Conservation (phyloP, 2,888 invertebrate genomes). For the Andrena camellia region DNA sequence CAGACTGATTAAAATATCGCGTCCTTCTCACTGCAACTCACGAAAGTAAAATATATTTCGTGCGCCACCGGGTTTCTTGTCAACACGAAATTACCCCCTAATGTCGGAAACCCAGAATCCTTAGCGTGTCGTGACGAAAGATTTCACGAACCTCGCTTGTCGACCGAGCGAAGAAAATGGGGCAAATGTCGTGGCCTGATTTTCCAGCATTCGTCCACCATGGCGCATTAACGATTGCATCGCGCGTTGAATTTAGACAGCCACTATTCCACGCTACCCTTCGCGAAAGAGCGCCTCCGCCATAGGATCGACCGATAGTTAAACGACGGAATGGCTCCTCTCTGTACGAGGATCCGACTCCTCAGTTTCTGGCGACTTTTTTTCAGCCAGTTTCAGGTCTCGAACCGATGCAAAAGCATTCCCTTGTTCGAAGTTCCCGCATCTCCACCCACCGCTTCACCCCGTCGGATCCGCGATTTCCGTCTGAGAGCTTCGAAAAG, state of each 20-base stretch:
- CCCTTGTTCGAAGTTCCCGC: slow-evolving; percentile 82
- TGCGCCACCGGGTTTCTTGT: slow-evolving; percentile 11
- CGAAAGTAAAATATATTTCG: slow-evolving; percentile 33
- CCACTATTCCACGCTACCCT: background rate
- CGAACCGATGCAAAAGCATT: slow-evolving; percentile 84
- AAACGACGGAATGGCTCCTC: slow-evolving; percentile 24
- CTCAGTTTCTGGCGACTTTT: slow-evolving; percentile 61
- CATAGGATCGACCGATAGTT: slow-evolving; percentile 43
- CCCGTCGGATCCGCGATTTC: slow-evolving; percentile 66
- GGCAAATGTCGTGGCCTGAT: background rate
- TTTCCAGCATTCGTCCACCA: background rate
- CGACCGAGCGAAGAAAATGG: slow-evolving; percentile 19
- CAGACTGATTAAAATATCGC: slow-evolving; percentile 33
- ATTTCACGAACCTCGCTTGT: slow-evolving; percentile 16
- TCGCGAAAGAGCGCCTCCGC: slow-evolving; percentile 17
- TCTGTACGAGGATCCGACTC: slow-evolving; percentile 39
- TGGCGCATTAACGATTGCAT: background rate
- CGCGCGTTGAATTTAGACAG: background rate
- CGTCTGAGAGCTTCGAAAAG: slow-evolving; percentile 77
- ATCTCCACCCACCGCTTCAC: slow-evolving; percentile 63
- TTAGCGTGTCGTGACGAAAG: background rate
- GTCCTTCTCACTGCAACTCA: slow-evolving; percentile 22
- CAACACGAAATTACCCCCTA: slow-evolving; percentile 22
- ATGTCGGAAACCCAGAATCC: slow-evolving; percentile 19
- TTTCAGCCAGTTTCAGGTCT: slow-evolving; percentile 77